Conservation (phyloP, 2,888 invertebrate genomes). For the Scaptodrosophila latifasciaeformis region DNA sequence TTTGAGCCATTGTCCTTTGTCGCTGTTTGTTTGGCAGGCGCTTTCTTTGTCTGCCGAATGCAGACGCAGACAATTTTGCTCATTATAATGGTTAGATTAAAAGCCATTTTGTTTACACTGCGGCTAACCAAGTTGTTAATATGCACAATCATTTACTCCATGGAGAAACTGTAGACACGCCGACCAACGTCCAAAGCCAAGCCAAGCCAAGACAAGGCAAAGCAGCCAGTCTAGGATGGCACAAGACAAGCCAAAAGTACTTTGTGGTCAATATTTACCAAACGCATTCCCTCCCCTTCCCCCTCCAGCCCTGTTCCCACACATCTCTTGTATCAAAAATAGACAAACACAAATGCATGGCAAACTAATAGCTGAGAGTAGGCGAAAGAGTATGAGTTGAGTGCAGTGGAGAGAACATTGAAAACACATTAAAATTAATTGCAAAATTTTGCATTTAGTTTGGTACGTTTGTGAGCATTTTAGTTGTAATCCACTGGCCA, state of each 20-base stretch:
- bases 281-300: slow-evolving; percentile 22
- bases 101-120: slow-evolving; percentile 61
- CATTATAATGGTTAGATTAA: slow-evolving; percentile 56
- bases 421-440: slow-evolving; percentile 39
- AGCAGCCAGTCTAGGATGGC: slow-evolving; percentile 6
- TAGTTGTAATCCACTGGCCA: slow-evolving; percentile 42
- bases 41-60: slow-evolving; percentile 19
- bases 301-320: slow-evolving; percentile 14
- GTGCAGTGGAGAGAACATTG: slow-evolving; percentile 17
- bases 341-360: too few relatives aligned
- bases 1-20: too few relatives aligned
- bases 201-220: neutral
- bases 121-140: slow-evolving; percentile 57
- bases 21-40: too few relatives aligned
- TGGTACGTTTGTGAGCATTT: neutral
- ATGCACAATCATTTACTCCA: slow-evolving; percentile 41
- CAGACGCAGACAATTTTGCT: slow-evolving; percentile 37
- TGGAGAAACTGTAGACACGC: too few relatives aligned
- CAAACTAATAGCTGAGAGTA: too few relatives aligned
- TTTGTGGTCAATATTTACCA: slow-evolving; percentile 38
- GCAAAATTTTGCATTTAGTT: slow-evolving; percentile 23
- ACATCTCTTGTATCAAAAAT: too few relatives aligned
- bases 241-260: slow-evolving; percentile 23
- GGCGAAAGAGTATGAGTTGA: neutral
- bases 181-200: neutral